phyloP scores from a whole-genome alignment of 2,888 invertebrate genomes.

The Amphipyra berbera region DNA sequence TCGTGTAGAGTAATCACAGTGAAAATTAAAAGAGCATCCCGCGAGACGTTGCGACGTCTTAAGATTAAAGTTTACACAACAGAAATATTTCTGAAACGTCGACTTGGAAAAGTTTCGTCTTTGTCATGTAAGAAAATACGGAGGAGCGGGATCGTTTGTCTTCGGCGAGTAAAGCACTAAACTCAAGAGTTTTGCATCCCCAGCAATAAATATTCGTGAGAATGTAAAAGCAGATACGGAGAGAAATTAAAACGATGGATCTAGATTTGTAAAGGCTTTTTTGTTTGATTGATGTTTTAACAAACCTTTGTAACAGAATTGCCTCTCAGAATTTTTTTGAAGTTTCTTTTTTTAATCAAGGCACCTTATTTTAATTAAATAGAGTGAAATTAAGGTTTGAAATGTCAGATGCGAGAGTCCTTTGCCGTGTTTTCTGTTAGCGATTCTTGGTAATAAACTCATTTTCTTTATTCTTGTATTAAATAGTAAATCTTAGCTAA shows the following conservation, averaged over 20 bases:
- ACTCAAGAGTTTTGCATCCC: slow-evolving; percentile 76
- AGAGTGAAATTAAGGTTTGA: too few species aligned
- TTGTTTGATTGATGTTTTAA: slow-evolving; percentile 37
- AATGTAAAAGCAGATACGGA: slow-evolving; percentile 58
- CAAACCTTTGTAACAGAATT: slow-evolving; percentile 7
- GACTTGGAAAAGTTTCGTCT: slow-evolving; percentile 81
- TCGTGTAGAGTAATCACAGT: slow-evolving; percentile 60
- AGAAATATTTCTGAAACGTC: slow-evolving; percentile 81
- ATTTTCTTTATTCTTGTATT: too few species aligned
- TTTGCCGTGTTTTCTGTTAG: too few species aligned
- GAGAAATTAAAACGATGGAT: slow-evolving; percentile 63
- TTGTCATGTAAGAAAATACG: slow-evolving; percentile 85
- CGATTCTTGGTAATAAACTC: too few species aligned
- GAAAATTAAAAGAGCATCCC: slow-evolving; percentile 60
- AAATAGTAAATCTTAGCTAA: too few species aligned
- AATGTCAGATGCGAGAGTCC: too few species aligned
- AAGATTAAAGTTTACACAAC: slow-evolving; percentile 74
- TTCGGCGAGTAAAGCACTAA: slow-evolving; percentile 69
- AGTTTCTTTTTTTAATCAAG: too few species aligned
- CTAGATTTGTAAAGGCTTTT: slow-evolving; percentile 48
- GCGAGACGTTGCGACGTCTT: slow-evolving; percentile 53
- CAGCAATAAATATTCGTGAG: slow-evolving; percentile 77
- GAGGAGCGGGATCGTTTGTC: slow-evolving; percentile 80
- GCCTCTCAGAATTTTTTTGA: too few species aligned
- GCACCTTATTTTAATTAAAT: too few species aligned